A percentile compares a stretch with the other conserved stretches of the same genome.
These are phyloP conservation scores for Spodoptera exigua DNA, from an alignment of 2,888 invertebrate genomes.

Conservation along the genomic window DNA sequence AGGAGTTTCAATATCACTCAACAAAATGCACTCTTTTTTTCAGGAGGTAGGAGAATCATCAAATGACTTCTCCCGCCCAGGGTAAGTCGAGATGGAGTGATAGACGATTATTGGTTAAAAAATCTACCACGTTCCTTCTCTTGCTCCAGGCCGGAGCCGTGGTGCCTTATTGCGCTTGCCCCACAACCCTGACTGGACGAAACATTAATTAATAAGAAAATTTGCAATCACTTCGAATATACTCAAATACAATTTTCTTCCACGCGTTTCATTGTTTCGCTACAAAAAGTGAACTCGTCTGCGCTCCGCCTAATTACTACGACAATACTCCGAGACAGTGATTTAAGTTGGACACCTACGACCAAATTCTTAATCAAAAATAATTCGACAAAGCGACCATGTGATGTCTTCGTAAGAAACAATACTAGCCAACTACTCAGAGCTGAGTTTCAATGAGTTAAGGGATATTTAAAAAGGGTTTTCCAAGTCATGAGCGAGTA, in stretches of 20 bases:
- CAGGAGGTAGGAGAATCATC: too few species aligned
- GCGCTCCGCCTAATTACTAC: background rate
- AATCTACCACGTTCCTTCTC: too few species aligned
- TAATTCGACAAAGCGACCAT: slow-evolving; percentile 69
- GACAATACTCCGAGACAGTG: slow-evolving; percentile 50
- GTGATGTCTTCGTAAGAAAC: slow-evolving; percentile 57
- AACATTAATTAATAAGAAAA: too few species aligned
- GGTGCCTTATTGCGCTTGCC: too few species aligned
- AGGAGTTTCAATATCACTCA: too few species aligned
- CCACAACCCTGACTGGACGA: too few species aligned
- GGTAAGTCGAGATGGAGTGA: too few species aligned
- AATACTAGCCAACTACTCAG: slow-evolving; percentile 54
- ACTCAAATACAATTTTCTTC: background rate
- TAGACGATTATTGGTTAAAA: too few species aligned
- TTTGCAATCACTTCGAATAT: background rate
- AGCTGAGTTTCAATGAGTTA: slow-evolving; percentile 14
- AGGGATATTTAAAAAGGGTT: slow-evolving; percentile 16
- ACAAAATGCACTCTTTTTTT: too few species aligned
- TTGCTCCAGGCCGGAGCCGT: too few species aligned
- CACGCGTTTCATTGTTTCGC: background rate
- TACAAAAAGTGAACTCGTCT: background rate
- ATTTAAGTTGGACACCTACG: slow-evolving; percentile 66
- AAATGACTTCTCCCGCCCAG: too few species aligned
- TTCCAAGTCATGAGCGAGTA: slow-evolving; percentile 33
- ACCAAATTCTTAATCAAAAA: slow-evolving; percentile 68